Evolutionary conservation across 2,113 vertebrate genomes (phyloP), one percentile per base, ranked within the genome.

Genomic region (Australoheros scitulus): DNA sequence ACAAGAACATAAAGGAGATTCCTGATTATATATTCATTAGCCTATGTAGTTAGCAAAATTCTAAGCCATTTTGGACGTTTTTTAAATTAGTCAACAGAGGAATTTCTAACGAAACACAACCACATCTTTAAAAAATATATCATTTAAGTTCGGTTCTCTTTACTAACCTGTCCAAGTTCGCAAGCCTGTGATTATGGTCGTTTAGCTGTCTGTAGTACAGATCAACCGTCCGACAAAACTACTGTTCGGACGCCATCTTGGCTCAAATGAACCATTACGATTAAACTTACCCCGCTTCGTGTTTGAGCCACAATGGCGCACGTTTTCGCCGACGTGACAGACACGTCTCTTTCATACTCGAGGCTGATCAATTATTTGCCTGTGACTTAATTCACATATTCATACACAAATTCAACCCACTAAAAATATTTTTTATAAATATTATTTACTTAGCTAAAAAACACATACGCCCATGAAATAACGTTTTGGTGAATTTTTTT

Each of bases 271-370:
- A 32, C 22, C 6, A 1, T 22, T 15, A 7, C 1, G 1, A 15
- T 15, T 0, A 2, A 1, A 1, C 3, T 34, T n/a, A 3, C 14
- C 0, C 11, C 1, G 6, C 15, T 76, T 26, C 47, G 0, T 9
- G 10, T 20, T 72, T 24, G 94, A 93, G 36, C 95, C 94, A 88
- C 84, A 94, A 96, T 96, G 95, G 92, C 87, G 76, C 5, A 83
- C 14, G 61, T 88, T 92, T 92, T 88, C 22, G 18, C 11, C 17
- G 0, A 8, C 10, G 15, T 5, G 36, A 24, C 15, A 82, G 91
- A 94, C 92, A 94, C 94, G 94, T 96, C 91, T 89, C 47, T 24
- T 63, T 77, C 81, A 36, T 3, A 72, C 3, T 20, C 4, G 36
- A 22, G 18, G 52, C 2, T 7, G 52, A 1, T 58, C 47, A 20